Conservation (phyloP, 2,797 vertebrate species). For the Phyllotis vaccarum region DNA sequence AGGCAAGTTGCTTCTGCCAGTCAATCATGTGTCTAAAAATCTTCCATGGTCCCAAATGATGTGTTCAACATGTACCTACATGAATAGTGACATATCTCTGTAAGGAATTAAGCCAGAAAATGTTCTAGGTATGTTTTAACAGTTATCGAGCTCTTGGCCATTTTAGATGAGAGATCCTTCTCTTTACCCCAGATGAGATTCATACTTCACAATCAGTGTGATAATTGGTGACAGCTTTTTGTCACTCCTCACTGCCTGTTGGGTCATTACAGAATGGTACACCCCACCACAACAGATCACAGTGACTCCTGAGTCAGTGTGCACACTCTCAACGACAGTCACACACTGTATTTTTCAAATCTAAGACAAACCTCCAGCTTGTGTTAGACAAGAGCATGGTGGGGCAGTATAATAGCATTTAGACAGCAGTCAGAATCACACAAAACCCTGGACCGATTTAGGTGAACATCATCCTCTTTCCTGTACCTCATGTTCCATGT, state of each 20-base stretch:
- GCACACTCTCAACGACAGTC: neutral
- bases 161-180: neutral
- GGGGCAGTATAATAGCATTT: neutral
- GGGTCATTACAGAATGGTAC: neutral
- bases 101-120: neutral
- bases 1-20: neutral
- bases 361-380: neutral
- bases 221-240: neutral
- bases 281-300: neutral
- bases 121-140: neutral
- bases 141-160: neutral
- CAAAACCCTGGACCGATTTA: neutral
- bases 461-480: neutral
- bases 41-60: neutral
- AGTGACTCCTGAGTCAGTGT: neutral
- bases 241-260: neutral
- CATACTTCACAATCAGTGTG: neutral
- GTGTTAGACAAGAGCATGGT: neutral
- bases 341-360: conserved; percentile 15
- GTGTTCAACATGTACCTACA: neutral
- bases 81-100: neutral
- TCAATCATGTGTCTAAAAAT: neutral
- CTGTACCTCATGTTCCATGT: neutral
- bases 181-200: conserved; percentile 10
- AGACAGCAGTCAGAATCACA: neutral